These are phyloP conservation scores for Avahi laniger DNA, from an alignment of 2,797 vertebrate genomes.

Conservation along the genomic window DNA sequence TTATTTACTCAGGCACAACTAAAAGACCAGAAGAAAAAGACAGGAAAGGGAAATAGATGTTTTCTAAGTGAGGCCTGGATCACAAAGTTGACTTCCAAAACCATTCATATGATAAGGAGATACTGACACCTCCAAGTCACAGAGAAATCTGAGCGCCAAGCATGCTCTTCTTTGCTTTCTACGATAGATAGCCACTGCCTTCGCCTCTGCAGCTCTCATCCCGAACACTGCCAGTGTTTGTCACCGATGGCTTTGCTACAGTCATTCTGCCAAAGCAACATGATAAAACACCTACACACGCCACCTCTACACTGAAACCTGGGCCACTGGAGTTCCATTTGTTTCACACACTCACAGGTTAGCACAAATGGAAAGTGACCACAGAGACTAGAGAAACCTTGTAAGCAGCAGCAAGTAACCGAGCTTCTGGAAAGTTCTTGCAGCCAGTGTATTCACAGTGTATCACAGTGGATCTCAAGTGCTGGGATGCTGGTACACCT, in stretches of 20 bases:
- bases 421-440: constrained; percentile 41
- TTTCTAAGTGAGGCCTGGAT: not conserved
- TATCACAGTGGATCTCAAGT: not conserved
- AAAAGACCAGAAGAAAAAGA: not conserved
- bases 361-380: not conserved
- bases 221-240: not conserved
- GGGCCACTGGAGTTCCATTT: not conserved
- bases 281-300: not conserved
- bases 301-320: not conserved
- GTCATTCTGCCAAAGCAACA: not conserved
- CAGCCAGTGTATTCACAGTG: not conserved
- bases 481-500: not conserved
- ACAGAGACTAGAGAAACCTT: not conserved
- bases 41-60: not conserved
- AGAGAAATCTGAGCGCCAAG: not conserved
- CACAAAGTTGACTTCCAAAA: not conserved
- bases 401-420: not conserved
- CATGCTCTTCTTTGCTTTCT: not conserved
- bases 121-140: not conserved
- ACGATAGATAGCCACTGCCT: not conserved
- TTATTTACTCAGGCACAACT: not conserved
- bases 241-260: not conserved
- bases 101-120: not conserved
- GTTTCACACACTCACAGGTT: not conserved
- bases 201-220: not conserved